Base-by-base conservation (phyloP, 2,888 invertebrate species). In the Cetonia aurata region DNA sequence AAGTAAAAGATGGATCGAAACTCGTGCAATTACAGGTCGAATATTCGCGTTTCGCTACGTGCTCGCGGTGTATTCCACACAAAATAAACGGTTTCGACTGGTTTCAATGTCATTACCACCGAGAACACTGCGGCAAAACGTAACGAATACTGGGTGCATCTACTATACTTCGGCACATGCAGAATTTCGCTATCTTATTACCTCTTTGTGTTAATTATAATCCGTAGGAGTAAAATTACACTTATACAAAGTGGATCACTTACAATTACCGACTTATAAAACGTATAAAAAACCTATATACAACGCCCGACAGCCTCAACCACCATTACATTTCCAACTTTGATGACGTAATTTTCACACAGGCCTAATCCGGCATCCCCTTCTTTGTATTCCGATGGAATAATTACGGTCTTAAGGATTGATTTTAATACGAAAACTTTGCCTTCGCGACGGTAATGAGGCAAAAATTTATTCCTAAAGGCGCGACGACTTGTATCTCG, bases 271-370 rank as follows among this genome's bases (percentile, higher is more conserved):
- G 71, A 44, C 48, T 69, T 70, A 72, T 70, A 53, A 62, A 19
- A 31, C 33, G n/a, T 55, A 46, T 55, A 70, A 56, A 48, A 62
- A 55, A 69, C 42, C 62, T 67, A 74, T 79, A 78, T 76, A 78
- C 78, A 79, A 82, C 82, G 81, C 83, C 83, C 82, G 81, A 82
- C 78, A 75, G 76, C 77, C 76, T 78, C 79, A 76, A 79, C 80
- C 79, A 82, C 81, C 81, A 80, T 81, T 79, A 80, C 81, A 76
- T 78, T 76, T 76, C 71, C 62, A 19, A 57, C 69, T 73, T 67
- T 79, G 80, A 76, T 82, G 82, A 82, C 82, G 81, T 80, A 81
- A 81, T 75, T 76, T 76, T 74, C 65, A 66, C 70, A 66, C 59
- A 67, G 62, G 50, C 37, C 50, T 41, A 65, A 33, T 52, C 17